A percentile compares a stretch with the other conserved stretches of the same genome.
Evolutionary conservation across 2,888 invertebrate species (phyloP).

Genomic region (Pollenia griseotomentosa): DNA sequence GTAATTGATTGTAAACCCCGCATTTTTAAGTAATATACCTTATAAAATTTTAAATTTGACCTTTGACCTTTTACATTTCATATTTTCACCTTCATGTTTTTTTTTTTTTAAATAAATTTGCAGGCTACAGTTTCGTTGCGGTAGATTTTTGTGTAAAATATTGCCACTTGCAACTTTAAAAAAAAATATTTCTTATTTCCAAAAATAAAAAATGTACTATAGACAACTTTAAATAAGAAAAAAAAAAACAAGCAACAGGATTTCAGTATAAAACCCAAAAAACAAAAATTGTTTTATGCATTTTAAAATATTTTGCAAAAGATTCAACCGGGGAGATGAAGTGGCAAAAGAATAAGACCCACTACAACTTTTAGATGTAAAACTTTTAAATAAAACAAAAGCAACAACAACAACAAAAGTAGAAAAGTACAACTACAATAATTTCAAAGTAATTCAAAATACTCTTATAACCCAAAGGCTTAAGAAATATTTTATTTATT

Average conservation of each 20-base stretch:
- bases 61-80: too few relatives aligned
- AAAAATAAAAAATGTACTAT: not conserved
- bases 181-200: slow-evolving; percentile 11
- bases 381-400: slow-evolving; percentile 33
- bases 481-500: slow-evolving; percentile 56
- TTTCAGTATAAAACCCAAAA: slow-evolving; percentile 23
- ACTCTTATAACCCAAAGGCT: slow-evolving; percentile 67
- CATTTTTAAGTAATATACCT: too few relatives aligned
- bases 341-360: slow-evolving; percentile 35
- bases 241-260: slow-evolving; percentile 12
- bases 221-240: slow-evolving; percentile 6
- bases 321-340: slow-evolving; percentile 27
- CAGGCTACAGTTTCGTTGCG: not conserved
- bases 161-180: slow-evolving; percentile 13
- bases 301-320: slow-evolving; percentile 46
- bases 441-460: slow-evolving; percentile 68
- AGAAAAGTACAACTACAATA: slow-evolving; percentile 39
- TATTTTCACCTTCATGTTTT: too few relatives aligned
- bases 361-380: slow-evolving; percentile 45
- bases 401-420: not conserved
- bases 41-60: too few relatives aligned
- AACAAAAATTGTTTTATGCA: slow-evolving; percentile 25
- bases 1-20: too few relatives aligned
- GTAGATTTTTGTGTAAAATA: slow-evolving; percentile 8
- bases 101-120: slow-evolving; percentile 23